Percentiles rank a stretch among this genome's conserved stretches.
Evolutionary conservation across 2,888 invertebrate species (phyloP).

Genomic region (Cantharis flavilabris): DNA sequence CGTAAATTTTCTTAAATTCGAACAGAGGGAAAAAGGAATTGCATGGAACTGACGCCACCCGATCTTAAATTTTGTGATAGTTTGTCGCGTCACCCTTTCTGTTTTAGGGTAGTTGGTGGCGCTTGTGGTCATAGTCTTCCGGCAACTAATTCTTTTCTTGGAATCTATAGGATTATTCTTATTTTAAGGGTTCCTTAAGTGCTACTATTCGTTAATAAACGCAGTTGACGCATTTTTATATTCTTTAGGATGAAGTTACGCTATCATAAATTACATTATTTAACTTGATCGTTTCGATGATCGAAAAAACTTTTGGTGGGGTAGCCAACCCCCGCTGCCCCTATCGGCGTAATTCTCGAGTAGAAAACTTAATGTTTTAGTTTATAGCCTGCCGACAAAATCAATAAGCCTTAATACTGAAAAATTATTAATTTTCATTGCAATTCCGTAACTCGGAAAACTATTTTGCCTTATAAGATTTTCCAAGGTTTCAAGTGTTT

Average conservation of each 20-base stretch:
- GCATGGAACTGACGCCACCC: constrained; percentile 8
- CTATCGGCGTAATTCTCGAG: not conserved
- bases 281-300: not conserved
- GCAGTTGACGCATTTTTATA: not conserved
- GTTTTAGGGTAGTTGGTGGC: constrained; percentile 4
- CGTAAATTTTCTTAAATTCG: constrained; percentile 5
- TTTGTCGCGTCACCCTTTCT: constrained; percentile 11
- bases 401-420: not conserved
- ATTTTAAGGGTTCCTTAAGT: not conserved
- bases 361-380: not conserved
- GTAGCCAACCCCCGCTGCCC: not conserved
- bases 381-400: not conserved
- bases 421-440: not conserved
- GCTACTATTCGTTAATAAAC: constrained; percentile 1
- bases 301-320: not conserved
- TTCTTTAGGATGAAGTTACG: not conserved
- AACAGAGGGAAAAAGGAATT: not conserved
- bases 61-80: constrained; percentile 1
- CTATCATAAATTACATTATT: not conserved
- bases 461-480: not conserved
- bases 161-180: not conserved
- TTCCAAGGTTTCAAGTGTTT: not conserved
- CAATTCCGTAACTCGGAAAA: not conserved
- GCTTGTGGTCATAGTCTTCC: constrained; percentile 8
- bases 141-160: constrained; percentile 2